Evolutionary conservation across 2,888 invertebrate genomes (phyloP).

Genomic region (Eristalis intricaria): DNA sequence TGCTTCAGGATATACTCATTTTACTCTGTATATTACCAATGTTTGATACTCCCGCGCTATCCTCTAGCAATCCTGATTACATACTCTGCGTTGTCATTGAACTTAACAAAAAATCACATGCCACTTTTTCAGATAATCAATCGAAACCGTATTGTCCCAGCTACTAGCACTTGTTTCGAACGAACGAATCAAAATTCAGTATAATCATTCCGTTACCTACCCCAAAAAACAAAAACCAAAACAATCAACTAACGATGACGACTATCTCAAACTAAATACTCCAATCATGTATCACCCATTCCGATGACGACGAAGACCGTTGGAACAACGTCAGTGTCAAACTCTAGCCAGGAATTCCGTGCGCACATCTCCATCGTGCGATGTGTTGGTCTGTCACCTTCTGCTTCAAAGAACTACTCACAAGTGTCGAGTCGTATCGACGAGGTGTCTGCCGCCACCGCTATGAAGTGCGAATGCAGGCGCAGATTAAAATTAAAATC

Average conservation of each 20-base stretch:
- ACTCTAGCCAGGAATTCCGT: conserved; percentile 60
- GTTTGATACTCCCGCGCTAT: no score
- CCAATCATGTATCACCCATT: conserved; percentile 47
- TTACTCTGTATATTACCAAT: no score
- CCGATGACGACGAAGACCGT: conserved; percentile 43
- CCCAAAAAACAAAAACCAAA: conserved; percentile 33
- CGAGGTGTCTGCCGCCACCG: not conserved
- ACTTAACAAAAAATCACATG: not conserved
- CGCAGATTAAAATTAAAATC: conserved; percentile 68
- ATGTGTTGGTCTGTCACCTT: conserved; percentile 52
- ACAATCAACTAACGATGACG: conserved; percentile 27
- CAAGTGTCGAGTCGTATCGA: conserved; percentile 53
- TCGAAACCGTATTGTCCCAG: not conserved
- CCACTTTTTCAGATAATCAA: not conserved
- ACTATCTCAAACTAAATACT: conserved; percentile 32
- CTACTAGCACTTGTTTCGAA: not conserved
- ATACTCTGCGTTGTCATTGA: no score
- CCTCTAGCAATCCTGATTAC: no score
- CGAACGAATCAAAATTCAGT: not conserved
- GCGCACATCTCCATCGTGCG: conserved; percentile 14
- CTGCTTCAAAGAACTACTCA: conserved; percentile 55
- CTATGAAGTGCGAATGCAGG: conserved; percentile 65
- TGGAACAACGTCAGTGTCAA: not conserved
- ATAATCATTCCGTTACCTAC: conserved; percentile 47
- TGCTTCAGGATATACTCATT: no score